These are phyloP conservation scores for Tinamus guttatus DNA, from an alignment of 2,113 vertebrate species.

Conservation along the genomic window DNA sequence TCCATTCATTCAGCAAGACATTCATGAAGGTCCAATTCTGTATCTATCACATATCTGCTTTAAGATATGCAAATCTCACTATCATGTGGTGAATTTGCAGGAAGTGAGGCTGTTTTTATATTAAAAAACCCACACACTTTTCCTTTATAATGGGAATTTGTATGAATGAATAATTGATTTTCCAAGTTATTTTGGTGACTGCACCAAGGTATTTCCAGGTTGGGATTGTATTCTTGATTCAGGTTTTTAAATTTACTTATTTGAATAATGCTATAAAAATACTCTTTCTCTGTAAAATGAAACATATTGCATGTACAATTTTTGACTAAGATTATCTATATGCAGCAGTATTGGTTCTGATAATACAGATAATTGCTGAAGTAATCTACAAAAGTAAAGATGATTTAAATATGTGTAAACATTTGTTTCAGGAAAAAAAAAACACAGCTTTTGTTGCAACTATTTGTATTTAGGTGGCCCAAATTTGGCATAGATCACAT, in stretches of 20 bases:
- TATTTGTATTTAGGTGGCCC: not conserved
- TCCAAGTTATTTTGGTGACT: slow-evolving; percentile 7
- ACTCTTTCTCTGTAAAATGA: not conserved
- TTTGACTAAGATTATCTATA: not conserved
- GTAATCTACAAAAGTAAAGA: not conserved
- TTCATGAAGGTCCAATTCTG: not conserved
- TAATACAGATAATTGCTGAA: not conserved
- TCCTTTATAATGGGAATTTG: not conserved
- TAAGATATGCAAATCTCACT: not conserved
- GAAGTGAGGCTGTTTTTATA: not conserved
- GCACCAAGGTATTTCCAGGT: not conserved
- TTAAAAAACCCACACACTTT: not conserved
- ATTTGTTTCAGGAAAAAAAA: not conserved
- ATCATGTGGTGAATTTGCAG: not conserved
- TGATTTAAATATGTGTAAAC: not conserved
- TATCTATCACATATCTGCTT: not conserved
- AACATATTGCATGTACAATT: not conserved
- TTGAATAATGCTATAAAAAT: not conserved
- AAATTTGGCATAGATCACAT: not conserved
- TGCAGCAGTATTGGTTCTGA: not conserved
- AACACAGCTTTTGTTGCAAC: not conserved
- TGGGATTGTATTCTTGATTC: not conserved
- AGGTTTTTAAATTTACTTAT: not conserved
- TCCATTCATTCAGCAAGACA: not conserved
- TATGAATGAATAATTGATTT: slow-evolving; percentile 3